Percentiles rank a stretch among this genome's conserved stretches.
Conservation (phyloP, 2,113 vertebrate genomes). For the Corvus hawaiiensis region DNA sequence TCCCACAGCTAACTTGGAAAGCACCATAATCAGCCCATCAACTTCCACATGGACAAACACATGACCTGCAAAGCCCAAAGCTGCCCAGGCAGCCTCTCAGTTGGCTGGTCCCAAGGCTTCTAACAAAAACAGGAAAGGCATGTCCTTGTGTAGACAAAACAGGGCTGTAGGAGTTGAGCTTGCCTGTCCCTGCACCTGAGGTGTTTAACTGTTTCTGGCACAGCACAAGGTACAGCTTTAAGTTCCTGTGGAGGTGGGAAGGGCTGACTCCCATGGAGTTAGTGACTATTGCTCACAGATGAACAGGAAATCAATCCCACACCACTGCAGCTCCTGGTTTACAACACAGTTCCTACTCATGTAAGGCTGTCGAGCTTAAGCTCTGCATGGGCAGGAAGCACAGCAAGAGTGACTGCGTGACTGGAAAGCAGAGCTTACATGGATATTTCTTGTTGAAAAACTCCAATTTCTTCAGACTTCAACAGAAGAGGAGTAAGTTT, state of each 20-base stretch:
- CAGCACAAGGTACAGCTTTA: background rate
- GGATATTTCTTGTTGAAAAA: background rate
- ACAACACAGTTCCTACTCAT: rapidly evolving
- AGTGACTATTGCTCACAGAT: background rate
- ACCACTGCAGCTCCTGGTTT: background rate
- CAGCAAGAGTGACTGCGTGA: background rate
- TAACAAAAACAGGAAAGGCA: background rate
- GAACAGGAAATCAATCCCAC: constrained; percentile 1
- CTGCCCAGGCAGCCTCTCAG: background rate
- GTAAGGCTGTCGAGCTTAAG: background rate
- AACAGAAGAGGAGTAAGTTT: background rate
- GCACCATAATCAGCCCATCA: background rate
- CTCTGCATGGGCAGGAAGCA: background rate
- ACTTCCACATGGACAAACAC: background rate
- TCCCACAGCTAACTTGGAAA: background rate
- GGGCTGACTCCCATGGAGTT: background rate
- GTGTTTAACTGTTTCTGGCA: background rate
- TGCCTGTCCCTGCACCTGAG: background rate
- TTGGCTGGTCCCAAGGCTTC: background rate
- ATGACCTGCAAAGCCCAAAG: background rate
- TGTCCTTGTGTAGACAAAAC: background rate
- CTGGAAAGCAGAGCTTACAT: background rate
- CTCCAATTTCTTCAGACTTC: background rate
- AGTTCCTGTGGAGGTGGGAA: background rate
- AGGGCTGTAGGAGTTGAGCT: background rate